Percentiles rank a stretch among this genome's conserved stretches.
phyloP scores from a whole-genome alignment of 2,797 vertebrate species.

The Neopelma chrysocephalum region DNA sequence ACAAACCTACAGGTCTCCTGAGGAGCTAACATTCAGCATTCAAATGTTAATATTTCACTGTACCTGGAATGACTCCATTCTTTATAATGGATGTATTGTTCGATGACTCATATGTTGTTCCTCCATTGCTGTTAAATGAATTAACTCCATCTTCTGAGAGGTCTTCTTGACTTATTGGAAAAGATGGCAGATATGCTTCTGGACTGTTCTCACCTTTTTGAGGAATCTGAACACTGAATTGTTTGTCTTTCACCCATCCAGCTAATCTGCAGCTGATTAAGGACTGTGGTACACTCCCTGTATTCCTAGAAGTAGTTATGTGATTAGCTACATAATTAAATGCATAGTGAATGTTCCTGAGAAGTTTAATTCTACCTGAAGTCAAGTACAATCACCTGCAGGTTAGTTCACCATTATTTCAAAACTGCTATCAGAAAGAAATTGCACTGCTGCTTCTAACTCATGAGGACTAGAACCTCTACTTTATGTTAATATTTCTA shows the following conservation, averaged over 20 bases:
- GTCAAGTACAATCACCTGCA: neutral
- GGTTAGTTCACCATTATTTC: neutral
- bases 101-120: neutral
- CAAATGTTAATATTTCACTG: neutral
- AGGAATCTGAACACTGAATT: slow-evolving; percentile 78
- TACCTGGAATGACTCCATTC: slow-evolving; percentile 52
- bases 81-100: neutral
- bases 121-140: neutral
- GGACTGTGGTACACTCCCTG: slow-evolving; percentile 77
- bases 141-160: neutral
- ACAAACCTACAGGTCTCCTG: neutral
- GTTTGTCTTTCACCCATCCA: slow-evolving; percentile 88
- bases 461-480: neutral
- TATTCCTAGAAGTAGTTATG: slow-evolving; percentile 81
- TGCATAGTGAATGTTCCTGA: neutral
- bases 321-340: neutral
- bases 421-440: neutral
- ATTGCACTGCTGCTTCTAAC: neutral
- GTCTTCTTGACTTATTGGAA: neutral
- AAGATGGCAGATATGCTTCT: neutral
- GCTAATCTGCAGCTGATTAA: slow-evolving; percentile 86
- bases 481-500: neutral
- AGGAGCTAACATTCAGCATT: neutral
- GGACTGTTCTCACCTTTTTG: neutral
- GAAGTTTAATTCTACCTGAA: neutral